A percentile compares a stretch with the other conserved stretches of the same genome.
Conservation (phyloP, 2,113 vertebrate genomes). For the Callipepla californica region DNA sequence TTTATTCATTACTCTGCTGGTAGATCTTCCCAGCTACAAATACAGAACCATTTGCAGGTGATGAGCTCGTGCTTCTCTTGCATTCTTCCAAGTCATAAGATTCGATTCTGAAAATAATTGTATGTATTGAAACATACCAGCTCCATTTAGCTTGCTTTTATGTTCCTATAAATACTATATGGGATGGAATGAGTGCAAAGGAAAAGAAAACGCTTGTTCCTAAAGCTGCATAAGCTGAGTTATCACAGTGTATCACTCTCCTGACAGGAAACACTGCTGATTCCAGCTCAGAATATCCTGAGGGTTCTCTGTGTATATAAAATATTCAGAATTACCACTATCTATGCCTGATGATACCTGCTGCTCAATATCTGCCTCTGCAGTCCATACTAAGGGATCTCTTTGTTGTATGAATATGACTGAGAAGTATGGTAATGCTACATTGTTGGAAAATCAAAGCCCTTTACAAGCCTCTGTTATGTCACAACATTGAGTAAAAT, state of each 20-base stretch:
- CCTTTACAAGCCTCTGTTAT: conserved; percentile 23
- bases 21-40: conserved; percentile 25
- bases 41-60: conserved; percentile 48
- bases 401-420: conserved; percentile 50
- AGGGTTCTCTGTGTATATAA: conserved; percentile 38
- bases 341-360: conserved; percentile 15
- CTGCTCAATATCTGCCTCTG: conserved; percentile 30
- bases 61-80: neutral
- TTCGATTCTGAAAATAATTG: conserved; percentile 28
- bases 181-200: neutral
- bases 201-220: neutral
- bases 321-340: conserved; percentile 34
- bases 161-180: conserved; percentile 6
- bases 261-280: conserved; percentile 2
- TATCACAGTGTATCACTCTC: conserved; percentile 15
- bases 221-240: conserved; percentile 18
- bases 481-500: conserved; percentile 61
- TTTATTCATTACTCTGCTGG: neutral
- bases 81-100: neutral
- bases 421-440: conserved; percentile 41
- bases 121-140: neutral
- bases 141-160: conserved; percentile 19
- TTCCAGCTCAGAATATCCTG: conserved; percentile 19
- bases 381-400: conserved; percentile 19
- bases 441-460: conserved; percentile 62